phyloP scores from a whole-genome alignment of 2,113 vertebrate species.

The Pelmatolapia mariae region DNA sequence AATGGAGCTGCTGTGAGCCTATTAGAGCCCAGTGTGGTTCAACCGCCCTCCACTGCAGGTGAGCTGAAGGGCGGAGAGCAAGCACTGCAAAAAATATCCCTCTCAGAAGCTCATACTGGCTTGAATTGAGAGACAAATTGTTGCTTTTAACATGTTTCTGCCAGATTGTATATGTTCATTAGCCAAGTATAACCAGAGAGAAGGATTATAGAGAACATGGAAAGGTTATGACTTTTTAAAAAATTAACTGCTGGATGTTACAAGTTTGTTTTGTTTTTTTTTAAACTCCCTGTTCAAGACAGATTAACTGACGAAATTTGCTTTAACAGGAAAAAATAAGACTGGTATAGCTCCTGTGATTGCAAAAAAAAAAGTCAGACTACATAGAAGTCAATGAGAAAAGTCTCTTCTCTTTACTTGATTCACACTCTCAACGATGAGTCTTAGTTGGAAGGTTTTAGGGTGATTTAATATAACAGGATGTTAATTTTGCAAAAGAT shows the following conservation, averaged over 20 bases:
- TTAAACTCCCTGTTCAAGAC: not conserved
- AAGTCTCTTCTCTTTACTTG: not conserved
- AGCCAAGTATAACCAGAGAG: not conserved
- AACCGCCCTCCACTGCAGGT: conserved; percentile 24
- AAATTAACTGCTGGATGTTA: not conserved
- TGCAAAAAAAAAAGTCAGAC: not conserved
- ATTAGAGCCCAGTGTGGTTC: conserved; percentile 33
- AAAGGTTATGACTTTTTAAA: not conserved
- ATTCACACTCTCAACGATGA: not conserved
- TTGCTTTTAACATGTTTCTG: not conserved
- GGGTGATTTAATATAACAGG: not conserved
- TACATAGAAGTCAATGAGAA: not conserved
- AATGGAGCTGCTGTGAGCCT: conserved; percentile 73
- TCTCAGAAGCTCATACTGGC: not conserved
- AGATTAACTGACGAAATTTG: not conserved
- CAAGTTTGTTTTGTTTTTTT: not conserved
- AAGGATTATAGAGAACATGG: not conserved
- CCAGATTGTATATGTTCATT: not conserved
- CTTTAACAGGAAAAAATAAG: not conserved
- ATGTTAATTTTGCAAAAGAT: not conserved
- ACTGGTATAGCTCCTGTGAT: not conserved
- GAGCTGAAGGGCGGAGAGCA: not conserved
- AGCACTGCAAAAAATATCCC: conserved; percentile 35
- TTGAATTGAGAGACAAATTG: not conserved
- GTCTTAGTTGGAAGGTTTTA: not conserved